Evolutionary conservation across 2,888 invertebrate genomes (phyloP).

Genomic region (Reticulitermes lucifugus): DNA sequence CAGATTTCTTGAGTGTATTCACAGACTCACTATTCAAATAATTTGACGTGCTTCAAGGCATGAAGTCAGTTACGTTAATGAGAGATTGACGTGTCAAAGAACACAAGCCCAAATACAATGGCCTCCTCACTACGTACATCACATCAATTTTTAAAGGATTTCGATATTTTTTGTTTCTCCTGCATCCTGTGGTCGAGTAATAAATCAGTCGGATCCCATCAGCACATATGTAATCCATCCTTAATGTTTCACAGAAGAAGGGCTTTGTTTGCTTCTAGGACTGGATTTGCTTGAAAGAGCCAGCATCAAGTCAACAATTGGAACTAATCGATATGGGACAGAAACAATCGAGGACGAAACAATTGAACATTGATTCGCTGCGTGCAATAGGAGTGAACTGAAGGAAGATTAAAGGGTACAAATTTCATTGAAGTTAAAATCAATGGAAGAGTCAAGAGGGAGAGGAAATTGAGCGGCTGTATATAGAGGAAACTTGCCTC

Average conservation of each 20-base stretch:
- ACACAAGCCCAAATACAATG: not conserved
- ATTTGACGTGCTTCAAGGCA: not conserved
- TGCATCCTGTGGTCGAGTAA: not conserved
- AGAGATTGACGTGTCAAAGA: conserved; percentile 23
- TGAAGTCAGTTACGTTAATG: not conserved
- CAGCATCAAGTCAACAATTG: conserved; percentile 11
- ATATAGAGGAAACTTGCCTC: too few species aligned
- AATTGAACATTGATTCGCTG: conserved; percentile 4
- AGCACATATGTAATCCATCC: conserved; percentile 1
- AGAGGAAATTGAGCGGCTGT: too few species aligned
- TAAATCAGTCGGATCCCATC: conserved; percentile 6
- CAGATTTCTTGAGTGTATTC: too few species aligned
- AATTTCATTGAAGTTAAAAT: not conserved
- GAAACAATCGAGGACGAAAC: conserved; percentile 17
- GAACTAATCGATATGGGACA: not conserved
- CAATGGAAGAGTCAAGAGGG: not conserved
- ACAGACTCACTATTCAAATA: not conserved
- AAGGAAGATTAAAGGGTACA: conserved; percentile 23
- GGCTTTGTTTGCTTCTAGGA: not conserved
- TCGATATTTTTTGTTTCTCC: not conserved
- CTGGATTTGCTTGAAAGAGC: not conserved
- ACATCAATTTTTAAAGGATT: not conserved
- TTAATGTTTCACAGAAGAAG: not conserved
- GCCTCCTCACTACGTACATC: not conserved
- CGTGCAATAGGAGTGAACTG: not conserved